phyloP scores from a whole-genome alignment of 2,888 invertebrate genomes.

The Brenthis ino region DNA sequence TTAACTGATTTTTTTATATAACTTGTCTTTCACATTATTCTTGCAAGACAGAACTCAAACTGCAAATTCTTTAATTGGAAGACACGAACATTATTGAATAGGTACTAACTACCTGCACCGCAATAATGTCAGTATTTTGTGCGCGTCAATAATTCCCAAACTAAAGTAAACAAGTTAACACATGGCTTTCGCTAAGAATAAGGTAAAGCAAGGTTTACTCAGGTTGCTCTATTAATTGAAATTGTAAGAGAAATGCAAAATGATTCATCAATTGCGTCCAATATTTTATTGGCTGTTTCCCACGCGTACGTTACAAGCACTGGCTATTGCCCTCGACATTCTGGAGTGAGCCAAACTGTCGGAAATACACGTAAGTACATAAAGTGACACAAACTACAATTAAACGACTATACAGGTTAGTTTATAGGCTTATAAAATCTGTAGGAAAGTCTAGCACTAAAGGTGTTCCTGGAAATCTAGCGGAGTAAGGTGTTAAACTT shows the following conservation, averaged over 20 bases:
- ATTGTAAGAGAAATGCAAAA: slow-evolving; percentile 5
- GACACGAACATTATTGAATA: too few species aligned
- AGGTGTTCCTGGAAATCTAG: too few species aligned
- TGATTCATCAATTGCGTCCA: slow-evolving; percentile 1
- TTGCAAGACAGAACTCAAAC: too few species aligned
- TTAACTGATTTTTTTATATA: too few species aligned
- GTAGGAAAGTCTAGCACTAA: not conserved
- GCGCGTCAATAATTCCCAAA: too few species aligned
- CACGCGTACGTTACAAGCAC: not conserved
- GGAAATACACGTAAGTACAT: not conserved
- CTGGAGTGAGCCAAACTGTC: slow-evolving; percentile 2
- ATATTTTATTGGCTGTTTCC: slow-evolving; percentile 11
- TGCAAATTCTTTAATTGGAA: too few species aligned
- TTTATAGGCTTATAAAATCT: not conserved
- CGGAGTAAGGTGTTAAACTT: too few species aligned
- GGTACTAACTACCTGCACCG: too few species aligned
- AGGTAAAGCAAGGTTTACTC: not conserved
- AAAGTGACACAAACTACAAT: not conserved
- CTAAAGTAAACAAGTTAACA: too few species aligned
- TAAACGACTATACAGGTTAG: not conserved
- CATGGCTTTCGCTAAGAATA: too few species aligned
- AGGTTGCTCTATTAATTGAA: not conserved
- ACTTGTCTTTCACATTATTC: too few species aligned
- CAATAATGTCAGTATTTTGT: too few species aligned
- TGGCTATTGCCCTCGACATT: slow-evolving; percentile 10